Evolutionary conservation across 2,888 invertebrate genomes (phyloP), one percentile per base, ranked within the genome.

Genomic region (Meta bourneti): DNA sequence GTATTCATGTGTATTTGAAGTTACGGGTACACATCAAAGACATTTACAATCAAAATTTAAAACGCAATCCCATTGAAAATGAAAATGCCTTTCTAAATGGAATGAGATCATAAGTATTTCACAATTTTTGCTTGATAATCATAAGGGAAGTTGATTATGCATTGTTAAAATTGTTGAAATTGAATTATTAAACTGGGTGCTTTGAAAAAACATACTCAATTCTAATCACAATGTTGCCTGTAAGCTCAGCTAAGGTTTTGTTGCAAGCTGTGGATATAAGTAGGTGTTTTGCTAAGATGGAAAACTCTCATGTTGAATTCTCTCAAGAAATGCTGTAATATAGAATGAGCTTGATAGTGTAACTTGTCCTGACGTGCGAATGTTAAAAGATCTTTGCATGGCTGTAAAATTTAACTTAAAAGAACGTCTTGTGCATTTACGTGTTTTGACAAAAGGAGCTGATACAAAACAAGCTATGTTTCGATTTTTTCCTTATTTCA

Each of bases 341-440:
- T 90, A 90, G 90, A 72, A 90, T 75, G 90, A 86, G 90, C 90
- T 90, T 90, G 84, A 54, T 80, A 88, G 19, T 87, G 8, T 49
- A 52, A 51, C 52, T 48, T 51, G 61, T 78, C 69, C 34, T 20
- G 48, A 16, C 48, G 16, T 74, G 75, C 61, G 61, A 75, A 70
- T 81, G 74, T 82, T 61, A n/a, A 7, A 86, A 69, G 49, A 86
- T 84, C 77, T 83, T 74, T 77, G 82, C 77, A 89, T 77, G 82
- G 70, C 71, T 77, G 78, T 89, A 51, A 70, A 89, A 71, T 48
- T 69, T 77, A 72, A 34, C 34, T 74, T 54, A 54, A 61, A 61
- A 54, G 54, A 48, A 61, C 13, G 70, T 77, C 74, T 80, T 81
- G 80, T 90, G 72, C 69, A 83, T 79, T 51, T 80, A 20, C 75